Evolutionary conservation across 2,888 invertebrate species (phyloP).

Genomic region (Erebia palarica): DNA sequence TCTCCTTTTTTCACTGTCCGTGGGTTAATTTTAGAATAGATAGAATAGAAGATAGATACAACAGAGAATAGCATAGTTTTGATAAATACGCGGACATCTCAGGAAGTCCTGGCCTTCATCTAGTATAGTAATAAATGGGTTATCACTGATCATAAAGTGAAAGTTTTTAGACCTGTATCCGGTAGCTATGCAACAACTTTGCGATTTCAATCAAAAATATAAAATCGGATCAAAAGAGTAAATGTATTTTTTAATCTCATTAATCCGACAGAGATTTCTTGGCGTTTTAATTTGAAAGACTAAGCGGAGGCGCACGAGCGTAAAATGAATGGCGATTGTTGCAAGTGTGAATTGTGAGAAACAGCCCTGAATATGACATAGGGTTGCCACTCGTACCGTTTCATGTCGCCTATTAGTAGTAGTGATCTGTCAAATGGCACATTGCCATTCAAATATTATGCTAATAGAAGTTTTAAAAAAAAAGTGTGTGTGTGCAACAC

Average conservation of each 20-base stretch:
- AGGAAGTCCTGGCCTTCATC: no score
- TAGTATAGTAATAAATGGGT: no score
- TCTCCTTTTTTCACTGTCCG: no score
- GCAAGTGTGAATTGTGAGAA: conserved; percentile 59
- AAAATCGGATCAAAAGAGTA: conserved; percentile 2
- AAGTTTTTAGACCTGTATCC: background rate
- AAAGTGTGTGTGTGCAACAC: no score
- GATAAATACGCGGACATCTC: no score
- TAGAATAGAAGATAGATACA: no score
- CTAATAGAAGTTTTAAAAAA: background rate
- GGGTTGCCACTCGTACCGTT: conserved; percentile 9
- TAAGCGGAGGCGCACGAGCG: conserved; percentile 71
- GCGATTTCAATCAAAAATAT: background rate
- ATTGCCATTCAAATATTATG: background rate
- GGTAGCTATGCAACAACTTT: background rate
- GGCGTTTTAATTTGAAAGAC: conserved; percentile 58
- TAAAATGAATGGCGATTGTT: conserved; percentile 76
- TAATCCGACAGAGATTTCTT: conserved; percentile 51
- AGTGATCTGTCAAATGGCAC: background rate
- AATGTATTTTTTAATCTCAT: conserved; percentile 28
- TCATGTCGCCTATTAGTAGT: background rate
- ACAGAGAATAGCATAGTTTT: no score
- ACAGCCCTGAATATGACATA: conserved; percentile 53
- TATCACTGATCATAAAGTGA: background rate
- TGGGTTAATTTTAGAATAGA: no score